Conservation (phyloP, 2,797 vertebrate genomes). For the Sebastes melanostomus region DNA sequence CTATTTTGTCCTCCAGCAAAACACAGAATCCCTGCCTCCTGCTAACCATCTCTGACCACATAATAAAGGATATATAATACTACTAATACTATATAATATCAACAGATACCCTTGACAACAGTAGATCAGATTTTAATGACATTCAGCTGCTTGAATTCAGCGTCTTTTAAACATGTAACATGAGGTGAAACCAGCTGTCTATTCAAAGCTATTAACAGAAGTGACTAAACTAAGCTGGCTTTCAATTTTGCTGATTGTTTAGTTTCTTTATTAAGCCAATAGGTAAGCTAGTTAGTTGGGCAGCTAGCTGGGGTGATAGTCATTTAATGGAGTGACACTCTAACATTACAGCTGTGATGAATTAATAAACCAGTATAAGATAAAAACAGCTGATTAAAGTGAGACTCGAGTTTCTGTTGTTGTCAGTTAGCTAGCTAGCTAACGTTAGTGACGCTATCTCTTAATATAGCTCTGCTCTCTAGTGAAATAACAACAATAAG, state of each 20-base stretch:
- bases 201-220: not conserved
- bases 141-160: not conserved
- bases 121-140: too few species aligned
- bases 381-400: not conserved
- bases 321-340: not conserved
- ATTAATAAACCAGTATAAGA: too few species aligned
- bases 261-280: not conserved
- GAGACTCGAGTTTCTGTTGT: conserved; percentile 10
- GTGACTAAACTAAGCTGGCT: conserved; percentile 15
- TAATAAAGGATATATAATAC: not conserved
- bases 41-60: not conserved
- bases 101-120: not conserved
- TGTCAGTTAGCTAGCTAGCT: conserved; percentile 14
- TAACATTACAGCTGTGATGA: not conserved
- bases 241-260: conserved; percentile 9
- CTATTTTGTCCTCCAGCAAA: not conserved
- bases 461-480: not conserved
- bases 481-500: not conserved
- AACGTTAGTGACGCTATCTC: not conserved
- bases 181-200: not conserved
- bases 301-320: not conserved
- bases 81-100: too few species aligned
- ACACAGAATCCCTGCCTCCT: not conserved
- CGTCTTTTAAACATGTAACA: not conserved
- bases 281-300: not conserved